Evolutionary conservation across 1,140 invertebrate species (phyloP).

Genomic region (Ooceraea biroi): DNA sequence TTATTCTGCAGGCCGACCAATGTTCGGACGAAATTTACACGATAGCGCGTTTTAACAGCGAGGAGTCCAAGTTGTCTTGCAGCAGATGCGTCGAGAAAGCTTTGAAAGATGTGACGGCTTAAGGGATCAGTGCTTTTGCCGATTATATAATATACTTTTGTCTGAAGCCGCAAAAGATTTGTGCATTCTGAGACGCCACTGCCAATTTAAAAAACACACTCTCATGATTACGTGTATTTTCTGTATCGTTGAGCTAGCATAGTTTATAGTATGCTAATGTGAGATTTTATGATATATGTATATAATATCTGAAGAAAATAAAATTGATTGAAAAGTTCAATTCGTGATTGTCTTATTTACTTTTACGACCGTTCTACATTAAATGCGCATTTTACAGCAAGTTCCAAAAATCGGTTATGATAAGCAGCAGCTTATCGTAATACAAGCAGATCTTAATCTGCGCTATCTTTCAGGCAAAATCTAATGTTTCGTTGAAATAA

Average conservation of each 20-base stretch:
- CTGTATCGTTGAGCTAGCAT: no score
- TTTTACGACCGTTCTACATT: background rate
- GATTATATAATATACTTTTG: background rate
- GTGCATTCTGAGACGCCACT: background rate
- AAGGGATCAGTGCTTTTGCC: background rate
- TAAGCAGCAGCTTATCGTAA: conserved; percentile 16
- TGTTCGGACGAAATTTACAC: background rate
- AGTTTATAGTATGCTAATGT: no score
- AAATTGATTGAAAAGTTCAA: background rate
- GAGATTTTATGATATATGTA: no score
- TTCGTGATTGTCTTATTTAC: background rate
- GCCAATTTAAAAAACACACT: background rate
- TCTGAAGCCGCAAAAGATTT: background rate
- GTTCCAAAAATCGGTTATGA: background rate
- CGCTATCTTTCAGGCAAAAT: conserved; percentile 33
- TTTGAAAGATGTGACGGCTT: background rate
- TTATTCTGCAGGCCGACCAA: background rate
- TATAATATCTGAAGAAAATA: background rate
- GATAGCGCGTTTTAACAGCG: background rate
- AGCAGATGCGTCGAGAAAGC: background rate
- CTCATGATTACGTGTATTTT: background rate
- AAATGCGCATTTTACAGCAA: background rate
- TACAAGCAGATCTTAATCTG: background rate
- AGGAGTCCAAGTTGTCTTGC: background rate
- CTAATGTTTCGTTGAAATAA: background rate